Evolutionary conservation across 2,888 invertebrate species (phyloP), one percentile per base, ranked within the genome.

Genomic region (Emmelina monodactyla): DNA sequence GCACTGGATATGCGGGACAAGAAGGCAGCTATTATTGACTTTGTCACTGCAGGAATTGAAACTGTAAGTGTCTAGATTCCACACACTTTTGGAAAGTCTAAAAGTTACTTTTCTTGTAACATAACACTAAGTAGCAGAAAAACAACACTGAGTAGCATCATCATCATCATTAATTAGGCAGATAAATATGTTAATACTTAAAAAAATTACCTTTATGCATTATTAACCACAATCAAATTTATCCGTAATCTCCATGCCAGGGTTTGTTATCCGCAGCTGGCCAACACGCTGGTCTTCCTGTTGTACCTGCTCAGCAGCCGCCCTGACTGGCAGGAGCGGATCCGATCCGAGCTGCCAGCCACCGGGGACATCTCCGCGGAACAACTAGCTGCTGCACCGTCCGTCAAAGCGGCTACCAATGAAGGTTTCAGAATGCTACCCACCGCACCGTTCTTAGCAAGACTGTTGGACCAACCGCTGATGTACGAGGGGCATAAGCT

Each of bases 11-110:
- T 87, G 52, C 78, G 88, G 33, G 93, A 94, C 55, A 92, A 92
- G 64, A 91, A 89, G 54, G 89, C 91, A 0, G 91, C 90, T 1
- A 86, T 92, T 34, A 89, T 93, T 30, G 93, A 94, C 67, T 92
- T 93, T 52, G 88, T 93, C 49, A 89, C 91, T 5, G 92, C 92
- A 22, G 92, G 92, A 31, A 92, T 93, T 55, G 91, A 92, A 62
- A 92, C 93, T 57, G 88, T 92, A 62, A 71, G 67, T 47, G 37
- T 39, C 14, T 28, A 32, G n/a, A 19, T 19, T n/a, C n/a, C n/a
- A n/a, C n/a, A n/a, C n/a, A n/a, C n/a, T n/a, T n/a, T n/a, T n/a
- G n/a, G n/a, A n/a, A n/a, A n/a, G n/a, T n/a, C n/a, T n/a, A n/a
- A n/a, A n/a, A n/a, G n/a, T n/a, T n/a, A n/a, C n/a, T n/a, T n/a